phyloP scores from a whole-genome alignment of 2,797 vertebrate genomes.

The Helostoma temminkii region DNA sequence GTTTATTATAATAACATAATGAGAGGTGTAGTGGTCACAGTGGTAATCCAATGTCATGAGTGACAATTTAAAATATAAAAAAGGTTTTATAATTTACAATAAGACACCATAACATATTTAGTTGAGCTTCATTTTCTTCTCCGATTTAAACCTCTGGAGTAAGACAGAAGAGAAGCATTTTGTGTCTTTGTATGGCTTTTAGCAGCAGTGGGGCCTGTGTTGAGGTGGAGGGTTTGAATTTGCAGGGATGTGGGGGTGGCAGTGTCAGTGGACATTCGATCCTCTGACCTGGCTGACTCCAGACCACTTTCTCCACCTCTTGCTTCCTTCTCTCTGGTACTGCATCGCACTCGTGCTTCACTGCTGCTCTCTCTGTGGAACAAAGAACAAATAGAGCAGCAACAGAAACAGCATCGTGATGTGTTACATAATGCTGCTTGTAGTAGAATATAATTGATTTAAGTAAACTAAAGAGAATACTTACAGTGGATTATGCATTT shows the following conservation, averaged over 20 bases:
- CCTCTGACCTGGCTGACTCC: constrained; percentile 35
- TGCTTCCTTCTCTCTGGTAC: constrained; percentile 30
- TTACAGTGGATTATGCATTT: constrained; percentile 52
- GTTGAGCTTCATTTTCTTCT: constrained; percentile 70
- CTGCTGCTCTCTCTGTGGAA: constrained; percentile 52
- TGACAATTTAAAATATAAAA: neutral
- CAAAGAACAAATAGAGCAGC: constrained; percentile 9
- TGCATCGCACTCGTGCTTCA: constrained; percentile 18
- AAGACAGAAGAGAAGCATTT: constrained; percentile 22
- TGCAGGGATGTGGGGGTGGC: constrained; percentile 27
- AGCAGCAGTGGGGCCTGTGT: constrained; percentile 27
- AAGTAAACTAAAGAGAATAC: constrained; percentile 7
- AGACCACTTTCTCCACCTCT: constrained; percentile 33
- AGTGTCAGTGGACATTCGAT: constrained; percentile 22
- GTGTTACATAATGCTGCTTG: neutral
- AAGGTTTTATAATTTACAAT: constrained; percentile 1
- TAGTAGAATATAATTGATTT: neutral
- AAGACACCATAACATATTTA: too few species aligned
- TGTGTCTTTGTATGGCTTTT: constrained; percentile 37
- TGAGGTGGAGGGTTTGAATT: constrained; percentile 72
- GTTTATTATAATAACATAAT: constrained; percentile 19
- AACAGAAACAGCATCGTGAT: neutral
- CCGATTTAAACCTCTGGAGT: constrained; percentile 34
- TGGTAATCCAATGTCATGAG: neutral
- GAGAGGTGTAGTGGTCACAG: neutral